These are phyloP conservation scores for Melanargia galathea DNA, from an alignment of 2,888 invertebrate species.

Conservation along the genomic window DNA sequence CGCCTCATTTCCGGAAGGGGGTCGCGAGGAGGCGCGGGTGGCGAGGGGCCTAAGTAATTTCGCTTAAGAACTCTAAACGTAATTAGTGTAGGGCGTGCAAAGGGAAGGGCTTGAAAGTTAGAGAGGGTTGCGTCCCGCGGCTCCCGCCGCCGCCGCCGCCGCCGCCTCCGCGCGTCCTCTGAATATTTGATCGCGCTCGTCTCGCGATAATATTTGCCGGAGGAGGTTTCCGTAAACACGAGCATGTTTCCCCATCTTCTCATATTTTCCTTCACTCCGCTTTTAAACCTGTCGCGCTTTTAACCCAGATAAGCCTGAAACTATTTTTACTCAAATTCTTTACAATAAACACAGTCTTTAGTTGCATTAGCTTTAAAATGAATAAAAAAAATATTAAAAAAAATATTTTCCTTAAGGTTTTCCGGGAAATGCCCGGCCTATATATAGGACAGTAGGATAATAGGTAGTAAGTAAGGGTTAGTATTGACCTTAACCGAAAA, in stretches of 20 bases:
- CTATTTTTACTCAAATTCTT: no score
- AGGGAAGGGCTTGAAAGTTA: constrained; percentile 84
- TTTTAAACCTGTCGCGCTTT: constrained; percentile 77
- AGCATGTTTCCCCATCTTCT: constrained; percentile 74
- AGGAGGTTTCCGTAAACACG: constrained; percentile 80
- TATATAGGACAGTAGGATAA: no score
- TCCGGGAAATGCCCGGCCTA: no score
- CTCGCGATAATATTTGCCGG: constrained; percentile 81
- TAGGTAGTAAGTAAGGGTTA: no score
- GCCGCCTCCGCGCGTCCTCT: constrained; percentile 69
- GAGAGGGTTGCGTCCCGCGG: constrained; percentile 83
- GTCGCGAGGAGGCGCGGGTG: constrained; percentile 68
- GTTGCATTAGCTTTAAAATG: no score
- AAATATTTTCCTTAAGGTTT: no score
- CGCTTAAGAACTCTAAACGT: constrained; percentile 87
- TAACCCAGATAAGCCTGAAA: no score
- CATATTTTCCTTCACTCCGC: constrained; percentile 71
- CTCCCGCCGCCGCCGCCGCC: constrained; percentile 58
- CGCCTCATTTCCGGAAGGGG: constrained; percentile 80
- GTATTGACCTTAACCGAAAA: no score
- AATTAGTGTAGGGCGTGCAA: constrained; percentile 85
- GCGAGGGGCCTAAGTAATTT: constrained; percentile 85
- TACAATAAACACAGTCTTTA: no score
- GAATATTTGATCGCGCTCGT: constrained; percentile 81
- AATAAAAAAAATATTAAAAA: no score